A percentile compares a stretch with the other conserved stretches of the same genome.
phyloP scores from a whole-genome alignment of 2,888 invertebrate genomes.

The Agrochola lota region DNA sequence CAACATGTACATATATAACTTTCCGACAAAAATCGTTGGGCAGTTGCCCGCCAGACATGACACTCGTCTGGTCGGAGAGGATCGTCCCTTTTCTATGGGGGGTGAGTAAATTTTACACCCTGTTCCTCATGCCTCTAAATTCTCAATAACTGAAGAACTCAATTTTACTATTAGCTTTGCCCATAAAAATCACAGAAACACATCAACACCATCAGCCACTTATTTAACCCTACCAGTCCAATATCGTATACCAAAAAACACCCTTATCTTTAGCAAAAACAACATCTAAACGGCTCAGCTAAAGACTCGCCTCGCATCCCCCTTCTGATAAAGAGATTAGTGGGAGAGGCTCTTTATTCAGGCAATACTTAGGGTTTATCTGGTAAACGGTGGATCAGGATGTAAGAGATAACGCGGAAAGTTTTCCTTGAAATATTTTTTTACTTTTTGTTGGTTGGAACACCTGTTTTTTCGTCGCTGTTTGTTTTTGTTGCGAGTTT shows the following conservation, averaged over 20 bases:
- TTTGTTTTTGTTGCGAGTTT: not conserved
- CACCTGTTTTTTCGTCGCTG: constrained; percentile 16
- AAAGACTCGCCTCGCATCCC: constrained; percentile 56
- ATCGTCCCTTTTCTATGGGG: no score
- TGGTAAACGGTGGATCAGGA: constrained; percentile 64
- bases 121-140: no score
- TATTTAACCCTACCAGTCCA: constrained; percentile 31
- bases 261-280: constrained; percentile 59
- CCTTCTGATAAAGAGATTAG: constrained; percentile 66
- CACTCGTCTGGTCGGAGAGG: no score
- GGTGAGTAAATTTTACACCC: no score
- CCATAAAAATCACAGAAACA: not conserved
- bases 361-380: constrained; percentile 66
- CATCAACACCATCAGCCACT: not conserved
- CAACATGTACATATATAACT: no score
- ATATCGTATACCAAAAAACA: constrained; percentile 43
- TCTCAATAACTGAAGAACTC: no score
- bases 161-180: no score
- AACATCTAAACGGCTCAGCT: constrained; percentile 49
- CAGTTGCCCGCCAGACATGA: no score
- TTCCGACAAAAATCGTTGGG: no score
- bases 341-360: constrained; percentile 64
- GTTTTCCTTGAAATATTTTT: constrained; percentile 39
- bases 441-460: constrained; percentile 16
- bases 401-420: constrained; percentile 49